Percentiles rank a stretch among this genome's conserved stretches.
Conservation (phyloP, 1,140 invertebrate species). For the Megathymus violae region DNA sequence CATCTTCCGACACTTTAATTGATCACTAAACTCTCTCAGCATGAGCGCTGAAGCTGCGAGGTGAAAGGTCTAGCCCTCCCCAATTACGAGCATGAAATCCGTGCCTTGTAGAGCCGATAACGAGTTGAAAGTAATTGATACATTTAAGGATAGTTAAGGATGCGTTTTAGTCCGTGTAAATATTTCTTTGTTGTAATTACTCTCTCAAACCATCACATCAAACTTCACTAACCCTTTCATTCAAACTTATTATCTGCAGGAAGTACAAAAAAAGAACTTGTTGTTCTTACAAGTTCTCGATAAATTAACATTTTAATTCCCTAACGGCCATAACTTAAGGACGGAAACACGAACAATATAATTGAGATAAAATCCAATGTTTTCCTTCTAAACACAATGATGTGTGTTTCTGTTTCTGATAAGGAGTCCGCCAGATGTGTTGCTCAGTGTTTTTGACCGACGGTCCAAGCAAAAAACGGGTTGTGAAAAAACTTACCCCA, state of each 20-base stretch:
- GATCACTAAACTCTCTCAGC: too few relatives aligned
- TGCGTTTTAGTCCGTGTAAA: too few relatives aligned
- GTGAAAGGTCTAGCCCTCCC: too few relatives aligned
- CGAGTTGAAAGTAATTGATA: too few relatives aligned
- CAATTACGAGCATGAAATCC: too few relatives aligned
- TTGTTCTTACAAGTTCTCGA: slow-evolving; percentile 49
- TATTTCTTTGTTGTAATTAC: too few relatives aligned
- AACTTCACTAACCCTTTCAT: slow-evolving; percentile 31
- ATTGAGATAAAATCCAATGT: slow-evolving; percentile 61
- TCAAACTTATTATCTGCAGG: slow-evolving; percentile 49
- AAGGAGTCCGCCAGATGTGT: slow-evolving; percentile 73
- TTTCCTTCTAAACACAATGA: slow-evolving; percentile 72
- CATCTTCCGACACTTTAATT: too few relatives aligned
- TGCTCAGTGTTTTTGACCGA: slow-evolving; percentile 7
- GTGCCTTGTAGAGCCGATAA: too few relatives aligned
- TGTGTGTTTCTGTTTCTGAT: slow-evolving; percentile 68
- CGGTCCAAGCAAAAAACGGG: slow-evolving; percentile 23
- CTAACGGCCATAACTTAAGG: slow-evolving; percentile 62
- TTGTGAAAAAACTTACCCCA: neutral
- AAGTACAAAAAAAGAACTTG: slow-evolving; percentile 47
- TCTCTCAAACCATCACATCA: slow-evolving; percentile 6
- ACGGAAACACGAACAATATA: slow-evolving; percentile 65
- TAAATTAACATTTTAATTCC: slow-evolving; percentile 51
- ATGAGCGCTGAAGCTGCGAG: too few relatives aligned
- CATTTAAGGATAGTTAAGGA: too few relatives aligned